Conservation (phyloP, 2,888 invertebrate genomes). For the Eurois occulta region DNA sequence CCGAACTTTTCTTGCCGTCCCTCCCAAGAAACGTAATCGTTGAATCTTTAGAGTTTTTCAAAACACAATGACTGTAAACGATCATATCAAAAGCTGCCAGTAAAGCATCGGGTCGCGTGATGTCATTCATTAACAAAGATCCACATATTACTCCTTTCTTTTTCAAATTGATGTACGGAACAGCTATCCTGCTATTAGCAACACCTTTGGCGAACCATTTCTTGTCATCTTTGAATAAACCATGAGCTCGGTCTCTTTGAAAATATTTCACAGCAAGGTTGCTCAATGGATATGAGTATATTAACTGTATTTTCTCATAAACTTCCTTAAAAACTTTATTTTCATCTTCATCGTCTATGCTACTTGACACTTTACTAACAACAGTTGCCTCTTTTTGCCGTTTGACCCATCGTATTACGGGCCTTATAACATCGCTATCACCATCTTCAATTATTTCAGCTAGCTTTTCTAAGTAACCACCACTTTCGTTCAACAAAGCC, state of each 20-base stretch:
- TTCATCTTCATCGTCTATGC: conserved; percentile 29
- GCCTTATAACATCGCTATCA: conserved; percentile 10
- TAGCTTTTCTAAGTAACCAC: conserved; percentile 18
- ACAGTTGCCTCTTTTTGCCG: conserved; percentile 39
- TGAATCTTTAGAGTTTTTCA: conserved; percentile 62
- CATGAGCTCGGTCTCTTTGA: conserved; percentile 35
- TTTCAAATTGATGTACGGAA: conserved; percentile 69
- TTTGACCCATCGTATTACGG: conserved; percentile 54
- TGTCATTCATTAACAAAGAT: conserved; percentile 52
- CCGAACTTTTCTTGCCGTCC: conserved; percentile 13
- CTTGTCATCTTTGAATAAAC: conserved; percentile 52
- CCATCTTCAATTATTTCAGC: conserved; percentile 11
- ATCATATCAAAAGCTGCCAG: conserved; percentile 69
- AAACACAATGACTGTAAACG: conserved; percentile 63
- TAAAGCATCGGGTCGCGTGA: conserved; percentile 68
- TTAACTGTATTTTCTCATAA: conserved; percentile 40
- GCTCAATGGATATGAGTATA: conserved; percentile 47
- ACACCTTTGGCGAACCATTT: conserved; percentile 67
- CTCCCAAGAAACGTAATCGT: conserved; percentile 54
- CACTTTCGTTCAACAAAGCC: conserved; percentile 50
- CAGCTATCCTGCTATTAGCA: conserved; percentile 61
- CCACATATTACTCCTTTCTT: conserved; percentile 54
- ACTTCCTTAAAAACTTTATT: conserved; percentile 40
- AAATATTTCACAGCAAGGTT: conserved; percentile 60
- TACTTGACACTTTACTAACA: neutral